Evolutionary conservation across 2,113 vertebrate genomes (phyloP), one percentile per base, ranked within the genome.

Genomic region (zebrafish (Danio rerio)): DNA sequence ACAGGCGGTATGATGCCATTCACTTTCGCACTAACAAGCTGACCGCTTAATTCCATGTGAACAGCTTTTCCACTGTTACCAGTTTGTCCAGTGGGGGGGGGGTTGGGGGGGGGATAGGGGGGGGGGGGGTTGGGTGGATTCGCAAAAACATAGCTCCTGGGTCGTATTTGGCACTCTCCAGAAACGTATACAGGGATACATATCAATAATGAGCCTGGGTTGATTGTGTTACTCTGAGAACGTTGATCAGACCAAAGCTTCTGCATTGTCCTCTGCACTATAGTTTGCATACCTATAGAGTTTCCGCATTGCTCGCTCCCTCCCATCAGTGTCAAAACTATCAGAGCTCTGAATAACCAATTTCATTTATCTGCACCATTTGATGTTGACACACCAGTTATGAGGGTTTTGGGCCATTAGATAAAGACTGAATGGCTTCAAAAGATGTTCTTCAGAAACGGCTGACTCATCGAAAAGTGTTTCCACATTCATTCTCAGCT

Each of bases 371-470:
- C 77, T 84, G 73, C 72, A 62, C 74, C 68, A 83, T 85, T 85
- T 86, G 80, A 87, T 85, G 77, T 86, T 77, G 81, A 87, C 79
- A 81, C 83, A 81, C 77, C 74, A 85, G 78, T 85, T 62, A 59
- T 61, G 59, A 59, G 43, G 18, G 63, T 78, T 86, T 87, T 82
- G 79, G 79, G 62, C 71, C 84, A 80, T 82, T 84, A 85, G 85
- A 86, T 86, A 76, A 86, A 80, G 80, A 82, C 69, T 49, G 87
- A 40, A 11, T 80, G 59, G 66, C 69, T 81, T 79, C 78, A 80
- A 66, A 79, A 84, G 43, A 76, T 42, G 15, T 83, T 81, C 59
- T 83, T 78, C 58, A 73, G 73, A 47, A 62, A 83, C 45, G 72
- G 80, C 79, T 83, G 85, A 88, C 18, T 82, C 80, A 76, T 82